Evolutionary conservation across 2,888 invertebrate genomes (phyloP), one percentile per base, ranked within the genome.

Genomic region (Hipparchia sbordonii): DNA sequence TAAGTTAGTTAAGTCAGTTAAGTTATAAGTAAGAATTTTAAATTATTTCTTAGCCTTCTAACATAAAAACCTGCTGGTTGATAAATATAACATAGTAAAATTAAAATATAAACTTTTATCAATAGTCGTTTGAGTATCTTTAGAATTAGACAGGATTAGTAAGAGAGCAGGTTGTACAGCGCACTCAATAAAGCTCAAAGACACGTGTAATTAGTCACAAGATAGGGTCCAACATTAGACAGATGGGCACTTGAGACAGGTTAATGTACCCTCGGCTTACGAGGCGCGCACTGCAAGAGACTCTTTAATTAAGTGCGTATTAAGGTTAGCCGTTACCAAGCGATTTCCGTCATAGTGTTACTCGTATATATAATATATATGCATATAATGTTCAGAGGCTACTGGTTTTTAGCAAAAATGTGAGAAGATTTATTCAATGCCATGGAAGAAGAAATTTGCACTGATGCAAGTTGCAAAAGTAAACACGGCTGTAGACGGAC

Each of bases 161-260:
- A 9, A 23, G 51, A 46, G 61, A 51, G 63, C 9, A 9, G 63
- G 10, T 51, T 51, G 51, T 8, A 6, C 48, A 6, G 2, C 6
- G 48, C 48, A 48, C 39, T 39, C 48, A 48, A 48, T 48, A 67
- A 46, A n/a, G n/a, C 45, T 67, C 56, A 56, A 45, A 13, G 67
- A 67, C 56, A 56, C 67, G 13, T 56, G 54, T 67, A 56, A 67
- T 59, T 67, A 48, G 68, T 23, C 12, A 60, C 68, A 68, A 59
- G 48, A 57, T 48, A 57, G 54, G 65, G 52, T 54, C 59, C 59
- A 59, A 68, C 51, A 68, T 68, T 68, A 68, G 68, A 68, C 68
- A 59, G 68, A 68, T 33, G 68, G 57, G 51, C 68, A 48, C 68
- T 68, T 59, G 68, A 68, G 68, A 68, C 68, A 68, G 68, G 68